phyloP scores from a whole-genome alignment of 2,888 invertebrate genomes.

The Acronicta leporina region DNA sequence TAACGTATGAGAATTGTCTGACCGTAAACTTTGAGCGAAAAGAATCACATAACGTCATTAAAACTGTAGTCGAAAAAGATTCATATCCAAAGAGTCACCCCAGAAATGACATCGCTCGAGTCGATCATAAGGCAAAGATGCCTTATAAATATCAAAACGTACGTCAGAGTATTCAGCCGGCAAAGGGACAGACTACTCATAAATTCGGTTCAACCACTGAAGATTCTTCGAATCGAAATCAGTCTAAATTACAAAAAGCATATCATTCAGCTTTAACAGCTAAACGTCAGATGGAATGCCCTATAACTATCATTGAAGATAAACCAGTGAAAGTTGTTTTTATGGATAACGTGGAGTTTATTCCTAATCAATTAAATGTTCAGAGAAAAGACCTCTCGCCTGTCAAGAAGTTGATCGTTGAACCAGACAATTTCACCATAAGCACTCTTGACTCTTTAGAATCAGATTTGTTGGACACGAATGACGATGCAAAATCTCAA shows the following conservation, averaged over 20 bases:
- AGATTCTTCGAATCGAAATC: slow-evolving; percentile 73
- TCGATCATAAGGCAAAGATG: slow-evolving; percentile 71
- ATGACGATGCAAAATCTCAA: slow-evolving; percentile 67
- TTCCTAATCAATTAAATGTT: slow-evolving; percentile 72
- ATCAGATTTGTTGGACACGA: slow-evolving; percentile 70
- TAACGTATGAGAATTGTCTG: slow-evolving; percentile 79
- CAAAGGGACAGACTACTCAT: slow-evolving; percentile 59
- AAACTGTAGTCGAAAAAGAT: slow-evolving; percentile 76
- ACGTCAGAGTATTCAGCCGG: slow-evolving; percentile 59
- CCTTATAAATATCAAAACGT: slow-evolving; percentile 64
- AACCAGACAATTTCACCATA: slow-evolving; percentile 59
- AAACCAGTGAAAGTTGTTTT: slow-evolving; percentile 85
- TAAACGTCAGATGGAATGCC: slow-evolving; percentile 76
- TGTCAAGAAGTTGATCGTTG: slow-evolving; percentile 62
- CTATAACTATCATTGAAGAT: slow-evolving; percentile 83
- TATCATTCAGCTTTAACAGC: slow-evolving; percentile 81
- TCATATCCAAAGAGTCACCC: slow-evolving; percentile 65
- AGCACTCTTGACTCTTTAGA: slow-evolving; percentile 75
- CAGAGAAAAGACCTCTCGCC: slow-evolving; percentile 80
- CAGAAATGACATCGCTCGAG: slow-evolving; percentile 67
- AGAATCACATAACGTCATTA: slow-evolving; percentile 74
- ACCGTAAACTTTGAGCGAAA: slow-evolving; percentile 77
- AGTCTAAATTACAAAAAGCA: slow-evolving; percentile 81
- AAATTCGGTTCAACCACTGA: slow-evolving; percentile 61
- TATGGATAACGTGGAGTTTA: slow-evolving; percentile 74